Conservation (phyloP, 1,140 invertebrate species). For the Pseudomyrmex concolor region DNA sequence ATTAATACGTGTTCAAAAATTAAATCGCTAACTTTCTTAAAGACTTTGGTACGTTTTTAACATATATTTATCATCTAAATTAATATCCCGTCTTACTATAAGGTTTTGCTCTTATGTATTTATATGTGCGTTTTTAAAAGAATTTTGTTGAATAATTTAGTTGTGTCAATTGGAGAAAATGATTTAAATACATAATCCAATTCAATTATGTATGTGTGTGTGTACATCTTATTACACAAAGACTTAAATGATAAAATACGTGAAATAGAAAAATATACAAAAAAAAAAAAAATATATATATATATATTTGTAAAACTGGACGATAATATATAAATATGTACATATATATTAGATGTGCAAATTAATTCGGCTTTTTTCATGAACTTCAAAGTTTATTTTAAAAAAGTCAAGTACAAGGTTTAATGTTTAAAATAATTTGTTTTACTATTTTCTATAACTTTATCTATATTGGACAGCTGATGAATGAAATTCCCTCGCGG, state of each 20-base stretch:
- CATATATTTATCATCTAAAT: not conserved
- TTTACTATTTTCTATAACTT: not conserved
- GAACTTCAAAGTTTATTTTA: not conserved
- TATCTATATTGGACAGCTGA: not conserved
- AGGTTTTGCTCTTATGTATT: no score
- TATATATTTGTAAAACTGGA: no score
- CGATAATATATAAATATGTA: no score
- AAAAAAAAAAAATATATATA: no score
- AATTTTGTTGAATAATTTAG: not conserved
- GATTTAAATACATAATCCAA: not conserved
- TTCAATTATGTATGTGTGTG: not conserved
- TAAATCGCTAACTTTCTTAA: not conserved
- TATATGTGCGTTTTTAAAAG: not conserved
- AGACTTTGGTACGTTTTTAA: slow-evolving; percentile 3
- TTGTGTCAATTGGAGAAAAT: not conserved
- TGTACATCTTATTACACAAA: not conserved
- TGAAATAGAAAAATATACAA: not conserved
- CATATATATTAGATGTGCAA: not conserved
- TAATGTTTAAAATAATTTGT: slow-evolving; percentile 1
- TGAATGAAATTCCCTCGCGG: not conserved
- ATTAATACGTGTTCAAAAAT: slow-evolving; percentile 36
- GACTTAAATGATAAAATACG: not conserved
- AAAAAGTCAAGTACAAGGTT: not conserved
- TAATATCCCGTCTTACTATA: not conserved
- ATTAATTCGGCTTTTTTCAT: not conserved